Conservation (phyloP, 2,888 invertebrate species). For the Papilio gigon region DNA sequence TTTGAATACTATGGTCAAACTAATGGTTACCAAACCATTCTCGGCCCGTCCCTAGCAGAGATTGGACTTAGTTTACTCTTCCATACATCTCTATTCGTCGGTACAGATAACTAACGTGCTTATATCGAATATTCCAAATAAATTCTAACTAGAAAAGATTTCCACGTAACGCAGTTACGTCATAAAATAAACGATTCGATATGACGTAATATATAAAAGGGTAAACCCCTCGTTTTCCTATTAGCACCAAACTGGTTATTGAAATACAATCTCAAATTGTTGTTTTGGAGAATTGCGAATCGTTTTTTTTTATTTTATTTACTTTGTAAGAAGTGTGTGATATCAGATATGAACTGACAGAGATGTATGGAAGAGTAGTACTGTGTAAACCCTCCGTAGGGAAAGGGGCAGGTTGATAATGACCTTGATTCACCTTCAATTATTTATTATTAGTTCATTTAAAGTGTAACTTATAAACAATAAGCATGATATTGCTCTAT, state of each 20-base stretch:
- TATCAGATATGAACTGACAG: too few relatives aligned
- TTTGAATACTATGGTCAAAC: not conserved
- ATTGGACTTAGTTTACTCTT: too few relatives aligned
- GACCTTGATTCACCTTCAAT: too few relatives aligned
- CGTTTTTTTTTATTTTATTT: not conserved
- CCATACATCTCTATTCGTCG: too few relatives aligned
- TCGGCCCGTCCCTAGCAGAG: too few relatives aligned
- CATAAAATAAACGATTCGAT: not conserved
- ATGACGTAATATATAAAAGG: not conserved
- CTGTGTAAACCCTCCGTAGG: too few relatives aligned
- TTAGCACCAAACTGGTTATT: not conserved
- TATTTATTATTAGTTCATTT: not conserved
- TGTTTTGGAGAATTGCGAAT: not conserved
- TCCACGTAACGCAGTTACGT: not conserved
- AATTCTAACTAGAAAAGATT: not conserved
- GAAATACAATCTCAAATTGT: not conserved
- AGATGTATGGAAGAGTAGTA: too few relatives aligned
- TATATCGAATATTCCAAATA: not conserved
- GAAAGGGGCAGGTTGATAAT: too few relatives aligned
- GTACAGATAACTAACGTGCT: not conserved
- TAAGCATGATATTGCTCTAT: not conserved
- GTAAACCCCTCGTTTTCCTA: not conserved
- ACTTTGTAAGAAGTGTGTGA: too few relatives aligned
- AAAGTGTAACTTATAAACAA: not conserved
- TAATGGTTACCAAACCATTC: too few relatives aligned